These are phyloP conservation scores for Malurus splendens DNA, from an alignment of 2,797 vertebrate genomes.

Conservation along the genomic window DNA sequence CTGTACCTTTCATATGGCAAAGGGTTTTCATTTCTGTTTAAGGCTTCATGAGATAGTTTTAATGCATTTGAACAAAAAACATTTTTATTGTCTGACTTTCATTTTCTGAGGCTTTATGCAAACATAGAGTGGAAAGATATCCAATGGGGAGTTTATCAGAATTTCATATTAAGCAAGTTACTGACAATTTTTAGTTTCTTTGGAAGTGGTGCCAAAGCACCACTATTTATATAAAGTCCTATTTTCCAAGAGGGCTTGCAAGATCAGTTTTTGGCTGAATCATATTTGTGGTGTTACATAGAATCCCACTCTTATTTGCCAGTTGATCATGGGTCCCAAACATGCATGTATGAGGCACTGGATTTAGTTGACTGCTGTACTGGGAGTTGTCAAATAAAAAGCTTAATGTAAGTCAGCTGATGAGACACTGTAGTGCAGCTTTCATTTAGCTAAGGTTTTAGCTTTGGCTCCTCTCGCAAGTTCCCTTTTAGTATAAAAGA, in stretches of 20 bases:
- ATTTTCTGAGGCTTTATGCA: not conserved
- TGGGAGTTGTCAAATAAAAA: not conserved
- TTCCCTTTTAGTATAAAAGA: not conserved
- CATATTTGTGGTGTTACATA: not conserved
- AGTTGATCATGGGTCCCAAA: not conserved
- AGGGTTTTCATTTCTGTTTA: not conserved
- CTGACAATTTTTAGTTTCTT: not conserved
- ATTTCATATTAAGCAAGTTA: not conserved
- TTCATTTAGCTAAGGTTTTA: not conserved
- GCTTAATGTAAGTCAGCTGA: not conserved
- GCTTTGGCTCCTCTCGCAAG: not conserved
- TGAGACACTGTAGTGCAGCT: not conserved
- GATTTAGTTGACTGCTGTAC: not conserved
- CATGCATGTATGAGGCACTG: not conserved
- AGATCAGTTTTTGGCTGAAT: not conserved
- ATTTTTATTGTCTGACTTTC: not conserved
- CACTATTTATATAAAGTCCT: not conserved
- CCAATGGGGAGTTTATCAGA: not conserved
- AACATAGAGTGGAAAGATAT: not conserved
- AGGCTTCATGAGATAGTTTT: not conserved
- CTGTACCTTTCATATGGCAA: not conserved
- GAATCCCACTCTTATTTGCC: not conserved
- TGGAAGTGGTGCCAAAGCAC: not conserved
- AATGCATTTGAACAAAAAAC: not conserved
- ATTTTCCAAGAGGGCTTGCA: not conserved